phyloP scores from a whole-genome alignment of 2,797 vertebrate genomes.

The Heliangelus exortis region DNA sequence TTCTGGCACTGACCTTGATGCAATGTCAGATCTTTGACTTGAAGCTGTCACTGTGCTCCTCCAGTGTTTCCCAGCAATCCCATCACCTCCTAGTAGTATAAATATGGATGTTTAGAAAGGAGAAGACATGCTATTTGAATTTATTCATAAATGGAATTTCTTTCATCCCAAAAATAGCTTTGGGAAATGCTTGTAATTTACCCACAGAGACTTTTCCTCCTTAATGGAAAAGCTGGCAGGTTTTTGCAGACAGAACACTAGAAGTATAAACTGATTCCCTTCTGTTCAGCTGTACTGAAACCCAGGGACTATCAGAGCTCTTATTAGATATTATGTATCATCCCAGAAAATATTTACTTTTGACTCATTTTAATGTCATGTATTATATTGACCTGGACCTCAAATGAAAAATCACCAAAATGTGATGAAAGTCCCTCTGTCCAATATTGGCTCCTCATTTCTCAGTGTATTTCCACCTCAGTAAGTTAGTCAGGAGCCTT shows the following conservation, averaged over 20 bases:
- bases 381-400: not conserved
- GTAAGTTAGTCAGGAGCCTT: not conserved
- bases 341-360: not conserved
- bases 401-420: not conserved
- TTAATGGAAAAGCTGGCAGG: not conserved
- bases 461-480: not conserved
- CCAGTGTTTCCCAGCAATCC: not conserved
- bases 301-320: not conserved
- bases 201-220: not conserved
- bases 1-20: not conserved
- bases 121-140: not conserved
- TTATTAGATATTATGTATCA: not conserved
- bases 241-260: not conserved
- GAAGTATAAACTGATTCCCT: not conserved
- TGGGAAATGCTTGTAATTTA: not conserved
- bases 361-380: not conserved
- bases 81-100: not conserved
- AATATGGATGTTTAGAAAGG: not conserved
- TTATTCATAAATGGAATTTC: not conserved
- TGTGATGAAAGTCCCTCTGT: not conserved
- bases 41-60: not conserved
- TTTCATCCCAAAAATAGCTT: not conserved
- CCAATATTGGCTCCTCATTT: not conserved
- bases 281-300: not conserved
- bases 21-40: not conserved